Percentiles rank a stretch among this genome's conserved stretches.
phyloP scores from a whole-genome alignment of 2,888 invertebrate species.

The Tortrix viridana region DNA sequence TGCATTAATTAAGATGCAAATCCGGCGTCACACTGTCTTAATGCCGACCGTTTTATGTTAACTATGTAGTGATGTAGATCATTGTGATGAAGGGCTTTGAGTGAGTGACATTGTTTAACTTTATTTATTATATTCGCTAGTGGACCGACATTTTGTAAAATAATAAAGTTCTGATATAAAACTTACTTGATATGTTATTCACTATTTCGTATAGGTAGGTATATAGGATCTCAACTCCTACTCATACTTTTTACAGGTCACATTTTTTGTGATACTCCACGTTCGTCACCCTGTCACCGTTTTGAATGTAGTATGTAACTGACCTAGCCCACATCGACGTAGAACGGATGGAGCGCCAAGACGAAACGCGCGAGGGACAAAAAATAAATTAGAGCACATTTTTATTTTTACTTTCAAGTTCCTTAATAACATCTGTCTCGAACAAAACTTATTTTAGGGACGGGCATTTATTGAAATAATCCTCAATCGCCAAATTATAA shows the following conservation, averaged over 20 bases:
- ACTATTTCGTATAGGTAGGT: too few species aligned
- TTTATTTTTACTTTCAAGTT: background rate
- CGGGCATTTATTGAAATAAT: background rate
- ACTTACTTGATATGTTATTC: accelerated
- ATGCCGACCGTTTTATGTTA: conserved; percentile 44
- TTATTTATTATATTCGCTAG: too few species aligned
- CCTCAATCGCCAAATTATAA: conserved; percentile 12
- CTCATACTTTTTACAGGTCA: too few species aligned
- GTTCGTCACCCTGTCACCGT: too few species aligned
- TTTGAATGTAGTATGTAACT: too few species aligned
- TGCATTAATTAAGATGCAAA: conserved; percentile 58
- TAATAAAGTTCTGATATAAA: too few species aligned
- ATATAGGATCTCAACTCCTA: too few species aligned
- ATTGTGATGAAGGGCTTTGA: background rate
- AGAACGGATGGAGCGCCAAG: too few species aligned
- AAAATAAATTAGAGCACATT: background rate
- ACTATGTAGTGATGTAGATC: background rate
- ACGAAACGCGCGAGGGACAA: background rate
- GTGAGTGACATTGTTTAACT: background rate
- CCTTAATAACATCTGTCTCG: conserved; percentile 4
- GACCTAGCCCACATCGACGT: too few species aligned
- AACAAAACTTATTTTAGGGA: background rate
- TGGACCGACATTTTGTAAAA: too few species aligned
- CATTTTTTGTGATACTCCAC: too few species aligned
- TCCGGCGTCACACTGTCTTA: conserved; percentile 50